Conservation (phyloP, 2,888 invertebrate genomes). For the Leptinotarsa rubiginosa region DNA sequence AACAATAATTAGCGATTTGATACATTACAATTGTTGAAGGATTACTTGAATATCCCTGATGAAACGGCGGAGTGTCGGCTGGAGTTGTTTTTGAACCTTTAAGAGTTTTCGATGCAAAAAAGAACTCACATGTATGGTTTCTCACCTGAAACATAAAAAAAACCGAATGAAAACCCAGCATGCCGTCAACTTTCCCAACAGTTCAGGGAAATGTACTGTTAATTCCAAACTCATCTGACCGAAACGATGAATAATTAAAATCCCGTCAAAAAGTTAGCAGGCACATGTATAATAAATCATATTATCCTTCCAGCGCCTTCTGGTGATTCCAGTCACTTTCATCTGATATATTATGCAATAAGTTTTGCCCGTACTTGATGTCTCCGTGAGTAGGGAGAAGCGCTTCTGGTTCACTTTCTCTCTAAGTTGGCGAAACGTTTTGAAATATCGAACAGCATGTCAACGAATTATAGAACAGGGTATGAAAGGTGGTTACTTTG, state of each 20-base stretch:
- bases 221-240: background rate
- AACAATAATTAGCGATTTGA: too few species aligned
- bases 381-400: conserved; percentile 1
- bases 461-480: background rate
- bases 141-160: too few species aligned
- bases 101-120: too few species aligned
- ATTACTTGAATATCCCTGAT: too few species aligned
- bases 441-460: background rate
- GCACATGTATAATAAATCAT: conserved; percentile 12
- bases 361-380: conserved; percentile 16
- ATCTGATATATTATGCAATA: conserved; percentile 19
- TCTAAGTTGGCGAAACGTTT: background rate
- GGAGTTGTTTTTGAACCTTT: too few species aligned
- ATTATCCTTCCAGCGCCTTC: background rate
- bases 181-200: background rate
- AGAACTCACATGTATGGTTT: too few species aligned
- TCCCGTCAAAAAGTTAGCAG: conserved; percentile 6
- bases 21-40: too few species aligned
- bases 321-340: conserved; percentile 14
- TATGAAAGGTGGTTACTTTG: too few species aligned
- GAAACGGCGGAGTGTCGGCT: too few species aligned
- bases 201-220: background rate
- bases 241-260: conserved; percentile 11
- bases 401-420: background rate
- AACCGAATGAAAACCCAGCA: too few species aligned